Conservation (phyloP, 92 coral and sea anemone species). For the Umimayanthus kanabou region DNA sequence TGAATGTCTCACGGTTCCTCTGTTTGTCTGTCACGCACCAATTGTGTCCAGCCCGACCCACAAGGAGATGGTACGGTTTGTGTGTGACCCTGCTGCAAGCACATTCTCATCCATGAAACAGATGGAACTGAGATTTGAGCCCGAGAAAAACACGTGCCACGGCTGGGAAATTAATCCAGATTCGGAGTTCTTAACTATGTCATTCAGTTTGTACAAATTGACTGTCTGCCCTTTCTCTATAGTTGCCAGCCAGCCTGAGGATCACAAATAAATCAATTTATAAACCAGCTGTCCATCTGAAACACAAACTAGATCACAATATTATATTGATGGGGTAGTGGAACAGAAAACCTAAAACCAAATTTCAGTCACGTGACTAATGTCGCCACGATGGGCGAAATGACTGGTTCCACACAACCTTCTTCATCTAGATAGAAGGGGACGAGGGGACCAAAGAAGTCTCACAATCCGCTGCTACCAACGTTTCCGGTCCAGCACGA, state of each 20-base stretch:
- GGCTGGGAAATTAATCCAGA: constrained; percentile 79
- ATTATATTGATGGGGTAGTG: no score
- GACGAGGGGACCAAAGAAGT: no score
- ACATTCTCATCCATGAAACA: constrained; percentile 81
- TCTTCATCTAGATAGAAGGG: no score
- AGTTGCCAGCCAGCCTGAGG: constrained; percentile 80
- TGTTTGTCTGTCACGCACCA: constrained; percentile 23
- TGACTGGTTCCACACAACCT: no score
- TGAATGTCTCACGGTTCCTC: no score
- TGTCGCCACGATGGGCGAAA: no score
- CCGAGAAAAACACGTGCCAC: constrained; percentile 80
- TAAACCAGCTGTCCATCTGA: no score
- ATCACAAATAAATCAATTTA: neutral
- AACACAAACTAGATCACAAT: no score
- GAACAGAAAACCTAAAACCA: no score
- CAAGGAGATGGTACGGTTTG: constrained; percentile 75
- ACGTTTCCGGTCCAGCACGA: no score
- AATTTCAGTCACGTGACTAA: no score
- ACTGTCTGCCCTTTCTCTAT: constrained; percentile 86
- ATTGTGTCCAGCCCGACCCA: constrained; percentile 87
- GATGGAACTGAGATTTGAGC: constrained; percentile 63
- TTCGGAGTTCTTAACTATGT: constrained; percentile 58
- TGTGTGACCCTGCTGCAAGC: constrained; percentile 77
- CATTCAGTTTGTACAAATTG: constrained; percentile 79
- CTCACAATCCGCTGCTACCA: no score